Evolutionary conservation across 2,888 invertebrate species (phyloP), one percentile per base, ranked within the genome.

Genomic region (Drosophila ezoana): DNA sequence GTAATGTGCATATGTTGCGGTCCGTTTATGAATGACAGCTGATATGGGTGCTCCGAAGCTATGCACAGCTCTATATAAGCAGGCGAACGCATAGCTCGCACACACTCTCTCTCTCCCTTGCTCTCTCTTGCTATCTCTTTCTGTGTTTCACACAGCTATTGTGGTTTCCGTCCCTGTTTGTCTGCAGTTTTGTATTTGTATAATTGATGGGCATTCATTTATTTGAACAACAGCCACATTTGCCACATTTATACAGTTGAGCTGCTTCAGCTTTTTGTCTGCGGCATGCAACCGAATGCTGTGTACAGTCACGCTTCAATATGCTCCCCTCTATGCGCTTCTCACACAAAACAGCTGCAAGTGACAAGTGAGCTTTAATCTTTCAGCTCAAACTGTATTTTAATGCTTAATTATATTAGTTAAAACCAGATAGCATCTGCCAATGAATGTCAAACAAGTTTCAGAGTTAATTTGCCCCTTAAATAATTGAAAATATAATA

Each of bases 151-250:
- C 4, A 18, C 40, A 14, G 14, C 10, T 18, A 0, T 40, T 32
- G 28, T 53, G 41, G 37, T 11, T 13, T 11, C 28, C 28, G 8
- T 28, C 8, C 6, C n/a, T 6, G 6, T 32, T 1, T 35, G 38
- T 44, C 44, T 69, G 54, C 52, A 53, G 56, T 57, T 40, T 49
- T 40, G 14, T 40, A 37, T 43, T 51, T 76, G 61, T 52, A 45
- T 76, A 76, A 75, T 67, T 75, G 72, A 77, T 72, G 77, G 62
- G 20, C 61, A 59, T 67, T 62, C 77, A 67, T 75, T 72, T 66
- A 56, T 74, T 58, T 66, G 49, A 32, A 65, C 40, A 59, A 28
- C 23, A 28, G 47, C 45, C 41, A n/a, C 49, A 68, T 57, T 57
- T 67, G 68, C 56, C 69, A 72, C 67, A 65, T 72, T 73, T 66